Evolutionary conservation across 2,113 vertebrate genomes (phyloP), one percentile per base, ranked within the genome.

Genomic region (Chloropsis cyanopogon): DNA sequence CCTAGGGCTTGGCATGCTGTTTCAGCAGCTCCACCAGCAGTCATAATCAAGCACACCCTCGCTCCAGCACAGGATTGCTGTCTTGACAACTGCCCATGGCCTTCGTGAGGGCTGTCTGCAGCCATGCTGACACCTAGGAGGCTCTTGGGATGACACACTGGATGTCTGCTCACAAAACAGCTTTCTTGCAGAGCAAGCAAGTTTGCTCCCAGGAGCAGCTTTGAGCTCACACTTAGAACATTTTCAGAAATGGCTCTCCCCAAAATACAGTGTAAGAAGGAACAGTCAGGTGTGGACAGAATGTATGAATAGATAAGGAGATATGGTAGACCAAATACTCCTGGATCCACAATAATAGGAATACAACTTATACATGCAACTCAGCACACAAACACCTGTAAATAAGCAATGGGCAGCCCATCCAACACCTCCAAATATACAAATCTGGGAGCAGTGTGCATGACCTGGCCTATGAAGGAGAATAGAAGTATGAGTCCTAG

Each of bases 401-500:
- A 17, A 46, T 35, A 68, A 64, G 35, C 42, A 66, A 33, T 4
- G 18, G 42, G 16, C 17, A 88, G 69, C 6, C n/a, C 35, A 56
- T 21, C 18, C 35, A 81, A 8, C 23, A 81, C 6, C 28, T 64
- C 33, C 50, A 41, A 54, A 52, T 57, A 78, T 5, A 66, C 18
- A n/a, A 25, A 7, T n/a, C 6, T 71, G 33, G 22, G n/a, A 85
- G 25, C 12, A 76, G 17, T 16, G 12, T 6, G 4, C n/a, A 29
- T 21, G 42, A 59, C 24, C 10, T 50, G 69, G 25, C 2, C 33
- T 44, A 46, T 2, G 3, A 9, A 44, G 39, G 13, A 57, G 20
- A 86, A 63, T 0, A 69, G 29, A 57, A 83, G 53, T 4, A 52
- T 0, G 0, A 80, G 31, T 41, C 31, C 22, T 9, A 33, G 20